Base-by-base conservation (phyloP, 1,140 invertebrate genomes). In the Solenopsis invicta region DNA sequence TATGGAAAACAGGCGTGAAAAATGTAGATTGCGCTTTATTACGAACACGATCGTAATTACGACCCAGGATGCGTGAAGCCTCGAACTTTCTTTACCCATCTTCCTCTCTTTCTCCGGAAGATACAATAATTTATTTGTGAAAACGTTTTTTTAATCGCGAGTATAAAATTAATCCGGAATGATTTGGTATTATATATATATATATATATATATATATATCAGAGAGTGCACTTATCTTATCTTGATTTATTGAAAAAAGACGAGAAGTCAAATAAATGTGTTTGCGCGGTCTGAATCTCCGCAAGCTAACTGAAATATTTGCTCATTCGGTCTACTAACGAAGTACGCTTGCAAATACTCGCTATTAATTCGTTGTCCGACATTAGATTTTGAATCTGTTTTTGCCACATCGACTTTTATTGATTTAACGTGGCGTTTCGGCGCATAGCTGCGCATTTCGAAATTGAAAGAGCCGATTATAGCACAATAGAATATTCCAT, bases 381-480 rank as follows among this genome's bases (percentile, higher is more conserved):
- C 16, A 61, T 76, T 76, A 61, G 9, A 61, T 34, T 34, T n/a
- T 29, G 5, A 45, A 77, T 48, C 10, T 59, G 41, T 48, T 77
- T 48, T 77, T 77, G 41, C 10, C 21, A 29, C 21, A 18, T 21
- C 21, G 12, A 66, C n/a, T 69, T 71, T 69, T 56, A 81, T 81
- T 54, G 77, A 69, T 56, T 81, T 66, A 66, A 66, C 45, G 16
- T 69, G 16, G 2, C n/a, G 16, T 45, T 75, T 75, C 4, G 21
- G 3, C 37, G 34, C 34, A 59, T 24, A 67, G 34, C 8, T 37
- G 4, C 21, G 64, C 21, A 54, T 81, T 69, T 54, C 37, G 3
- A 6, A 75, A 56, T 75, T 12, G 10, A 59, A 75, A 56, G 29
- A 81, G n/a, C 64, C 34, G 48, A 81, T 81, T 71, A 81, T 16